Base-by-base conservation (phyloP, 2,888 invertebrate species). In the Eristalinus sepulchralis region DNA sequence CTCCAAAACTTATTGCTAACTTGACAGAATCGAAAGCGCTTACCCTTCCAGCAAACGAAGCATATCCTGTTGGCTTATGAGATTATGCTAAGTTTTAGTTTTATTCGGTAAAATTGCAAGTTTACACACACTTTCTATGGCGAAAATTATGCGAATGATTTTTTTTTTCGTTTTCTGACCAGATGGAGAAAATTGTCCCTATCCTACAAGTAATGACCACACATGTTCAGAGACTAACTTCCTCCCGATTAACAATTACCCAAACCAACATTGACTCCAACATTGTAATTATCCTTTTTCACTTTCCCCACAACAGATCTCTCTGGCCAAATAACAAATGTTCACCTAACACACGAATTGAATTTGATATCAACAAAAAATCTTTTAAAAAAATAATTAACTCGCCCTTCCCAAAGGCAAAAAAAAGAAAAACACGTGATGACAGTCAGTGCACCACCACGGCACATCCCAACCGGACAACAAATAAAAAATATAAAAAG, bases 401-500 rank as follows among this genome's bases (percentile, higher is more conserved):
- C 63, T 70, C 64, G 78, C 82, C 78, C 27, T 64, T 64, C 17
- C 53, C 75, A 47, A 17, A n/a, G n/a, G n/a, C n/a, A 6, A 34
- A 9, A 6, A 47, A 47, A 17, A 36, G 0, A 36, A 36, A 9
- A 39, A 39, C 11, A 83, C 63, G 82, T 79, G 86, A 78, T 83
- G 86, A 86, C 86, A 86, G 86, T 86, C 75, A 73, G 78, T 82
- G 86, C 77, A 64, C 71, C 63, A 55, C 70, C 47, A 59, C 57
- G 24, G 59, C 36, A 20, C 11, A 31, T 4, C 33, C 62, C 77
- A 17, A 57, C 27, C 1, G 36, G 68, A 47, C 77, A 66, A 27
- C 57, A 83, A 79, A n/a, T n/a, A n/a, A 66, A 71, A 75, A 79
- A 55, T 82, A 78, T 82, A 82, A 83, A 83, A 86, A 79, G 78